Base-by-base conservation (phyloP, 2,888 invertebrate species). In the Trimorus sp. region DNA sequence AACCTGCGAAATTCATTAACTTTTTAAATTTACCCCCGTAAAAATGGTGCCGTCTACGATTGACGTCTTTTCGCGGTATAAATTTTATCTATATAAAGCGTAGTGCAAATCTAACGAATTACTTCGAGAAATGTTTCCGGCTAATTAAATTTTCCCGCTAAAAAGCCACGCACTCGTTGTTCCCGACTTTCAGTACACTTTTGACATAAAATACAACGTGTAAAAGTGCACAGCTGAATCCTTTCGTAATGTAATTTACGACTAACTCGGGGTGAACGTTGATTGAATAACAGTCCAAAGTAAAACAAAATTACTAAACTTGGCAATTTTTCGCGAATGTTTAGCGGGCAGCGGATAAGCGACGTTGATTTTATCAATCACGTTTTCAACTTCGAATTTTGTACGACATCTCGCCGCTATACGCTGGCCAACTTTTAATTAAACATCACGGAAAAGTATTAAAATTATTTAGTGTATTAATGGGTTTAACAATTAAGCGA, bases 121-220 rank as follows among this genome's bases (percentile, higher is more conserved):
- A 70, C 51, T 16, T 60, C 42, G 26, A 26, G 26, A 26, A 70
- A 60, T 8, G 42, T 59, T 51, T 60, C 42, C 40, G 14, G 40
- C 14, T 70, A 51, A 70, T 70, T 59, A 60, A 70, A 70, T 59
- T 70, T 59, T 15, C 26, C 51, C 40, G 51, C 51, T 70, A 59
- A 70, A n/a, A 70, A 59, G 37, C 37, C 49, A 38, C 49, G 69
- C 40, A 38, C 15, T 45, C 16, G 59, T 60, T 59, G 59, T 60
- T 59, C 37, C 36, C 26, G 69, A 69, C 16, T 69, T 59, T 14
- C 49, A 14, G 40, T 26, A 26, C 4, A 26, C 14, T 56, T 68
- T 45, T 45, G 36, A 26, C 56, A 14, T 36, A 26, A 56, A 36
- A 15, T 56, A 56, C 16, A 45, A 68, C 15, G 54, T 15, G 53